Percentiles rank a stretch among this genome's conserved stretches.
phyloP scores from a whole-genome alignment of 2,888 invertebrate genomes.

The Polydrusus pterygomalis region DNA sequence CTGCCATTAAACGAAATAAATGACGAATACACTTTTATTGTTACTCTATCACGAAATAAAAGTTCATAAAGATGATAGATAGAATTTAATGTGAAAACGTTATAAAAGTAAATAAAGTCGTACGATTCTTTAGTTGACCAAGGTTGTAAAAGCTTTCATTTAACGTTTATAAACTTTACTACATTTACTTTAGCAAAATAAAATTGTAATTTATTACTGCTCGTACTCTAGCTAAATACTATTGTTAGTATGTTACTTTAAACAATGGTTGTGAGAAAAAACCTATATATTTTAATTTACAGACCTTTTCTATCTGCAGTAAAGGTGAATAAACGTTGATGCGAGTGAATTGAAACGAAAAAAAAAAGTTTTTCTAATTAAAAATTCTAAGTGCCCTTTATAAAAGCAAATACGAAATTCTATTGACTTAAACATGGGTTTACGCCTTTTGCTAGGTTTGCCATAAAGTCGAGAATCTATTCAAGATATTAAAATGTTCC shows the following conservation, averaged over 20 bases:
- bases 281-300: no score
- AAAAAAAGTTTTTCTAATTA: no score
- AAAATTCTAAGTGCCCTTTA: no score
- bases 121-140: background rate
- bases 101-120: background rate
- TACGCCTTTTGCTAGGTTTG: no score
- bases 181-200: background rate
- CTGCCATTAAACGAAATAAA: background rate
- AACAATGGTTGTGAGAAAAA: background rate
- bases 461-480: background rate
- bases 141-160: background rate
- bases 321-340: no score
- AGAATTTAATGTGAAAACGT: conserved; percentile 1
- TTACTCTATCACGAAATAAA: background rate
- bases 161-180: background rate
- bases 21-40: background rate
- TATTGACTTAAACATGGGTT: no score
- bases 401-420: no score
- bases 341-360: no score
- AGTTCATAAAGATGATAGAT: background rate
- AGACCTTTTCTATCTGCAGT: no score
- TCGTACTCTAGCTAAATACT: background rate
- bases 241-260: background rate
- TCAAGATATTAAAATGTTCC: background rate
- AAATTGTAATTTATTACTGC: background rate